These are phyloP conservation scores for Athene cunicularia DNA, from an alignment of 2,113 vertebrate species.

Conservation along the genomic window DNA sequence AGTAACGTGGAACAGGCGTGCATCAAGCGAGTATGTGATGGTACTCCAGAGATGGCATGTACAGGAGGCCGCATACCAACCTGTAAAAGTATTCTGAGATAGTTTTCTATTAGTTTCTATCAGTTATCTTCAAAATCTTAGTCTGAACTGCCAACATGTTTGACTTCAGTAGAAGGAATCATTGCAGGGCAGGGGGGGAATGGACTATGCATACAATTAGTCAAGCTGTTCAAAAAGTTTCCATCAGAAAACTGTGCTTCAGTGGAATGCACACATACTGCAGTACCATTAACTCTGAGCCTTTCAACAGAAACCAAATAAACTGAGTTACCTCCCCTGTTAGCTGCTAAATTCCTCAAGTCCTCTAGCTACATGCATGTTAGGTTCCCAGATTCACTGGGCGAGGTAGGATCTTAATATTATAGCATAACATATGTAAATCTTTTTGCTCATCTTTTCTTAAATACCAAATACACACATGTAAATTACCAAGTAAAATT, in stretches of 20 bases:
- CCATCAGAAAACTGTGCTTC: background rate
- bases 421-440: background rate
- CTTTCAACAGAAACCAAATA: background rate
- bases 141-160: background rate
- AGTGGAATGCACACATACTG: background rate
- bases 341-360: background rate
- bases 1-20: fast-evolving
- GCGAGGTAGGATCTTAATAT: background rate
- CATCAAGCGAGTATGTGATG: fast-evolving
- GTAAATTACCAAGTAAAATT: background rate
- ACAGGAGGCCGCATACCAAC: background rate
- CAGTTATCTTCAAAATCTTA: background rate
- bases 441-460: background rate
- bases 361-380: background rate
- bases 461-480: background rate
- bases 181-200: no score
- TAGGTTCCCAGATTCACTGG: background rate
- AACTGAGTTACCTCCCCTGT: background rate
- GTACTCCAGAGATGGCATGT: background rate
- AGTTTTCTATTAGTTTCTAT: no score
- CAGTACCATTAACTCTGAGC: background rate
- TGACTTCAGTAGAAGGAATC: background rate
- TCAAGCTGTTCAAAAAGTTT: background rate
- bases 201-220: background rate
- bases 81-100: background rate